phyloP scores from a whole-genome alignment of 2,888 invertebrate genomes.

The Agelastica alni region DNA sequence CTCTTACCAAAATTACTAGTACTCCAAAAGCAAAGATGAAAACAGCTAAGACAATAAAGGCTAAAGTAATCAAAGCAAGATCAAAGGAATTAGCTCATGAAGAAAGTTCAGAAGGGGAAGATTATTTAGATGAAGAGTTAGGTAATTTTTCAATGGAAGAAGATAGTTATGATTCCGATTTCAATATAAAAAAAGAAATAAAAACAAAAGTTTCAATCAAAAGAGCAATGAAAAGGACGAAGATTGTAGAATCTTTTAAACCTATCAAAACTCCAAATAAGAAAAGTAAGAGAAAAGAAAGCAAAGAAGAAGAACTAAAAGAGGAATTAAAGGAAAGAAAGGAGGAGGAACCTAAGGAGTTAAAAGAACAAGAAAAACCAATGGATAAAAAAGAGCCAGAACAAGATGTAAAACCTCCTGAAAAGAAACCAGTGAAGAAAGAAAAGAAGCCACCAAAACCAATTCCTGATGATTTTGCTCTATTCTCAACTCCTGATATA shows the following conservation, averaged over 20 bases:
- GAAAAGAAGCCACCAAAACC: conserved; percentile 60
- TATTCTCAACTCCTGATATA: conserved; percentile 80
- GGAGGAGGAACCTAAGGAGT: conserved; percentile 50
- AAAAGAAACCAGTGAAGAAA: conserved; percentile 51
- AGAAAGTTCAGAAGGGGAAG: conserved; percentile 28
- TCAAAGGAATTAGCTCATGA: conserved; percentile 25
- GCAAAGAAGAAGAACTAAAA: conserved; percentile 15
- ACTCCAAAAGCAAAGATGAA: conserved; percentile 30
- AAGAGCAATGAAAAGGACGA: conserved; percentile 40
- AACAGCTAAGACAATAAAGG: conserved; percentile 22
- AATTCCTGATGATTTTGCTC: conserved; percentile 66
- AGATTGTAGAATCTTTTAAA: conserved; percentile 22
- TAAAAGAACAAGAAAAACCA: conserved; percentile 29
- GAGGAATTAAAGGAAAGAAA: conserved; percentile 24
- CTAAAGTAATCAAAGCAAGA: conserved; percentile 14
- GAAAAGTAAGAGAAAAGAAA: conserved; percentile 14
- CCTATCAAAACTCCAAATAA: conserved; percentile 14
- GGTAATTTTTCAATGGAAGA: conserved; percentile 48
- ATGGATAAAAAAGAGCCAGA: conserved; percentile 54
- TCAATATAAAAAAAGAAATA: conserved; percentile 47
- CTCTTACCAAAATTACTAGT: conserved; percentile 2
- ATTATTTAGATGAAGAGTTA: conserved; percentile 57
- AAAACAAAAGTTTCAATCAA: conserved; percentile 39
- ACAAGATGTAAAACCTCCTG: conserved; percentile 43
- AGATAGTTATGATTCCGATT: conserved; percentile 61